phyloP scores from a whole-genome alignment of 2,797 vertebrate genomes.

The Chanos chanos region DNA sequence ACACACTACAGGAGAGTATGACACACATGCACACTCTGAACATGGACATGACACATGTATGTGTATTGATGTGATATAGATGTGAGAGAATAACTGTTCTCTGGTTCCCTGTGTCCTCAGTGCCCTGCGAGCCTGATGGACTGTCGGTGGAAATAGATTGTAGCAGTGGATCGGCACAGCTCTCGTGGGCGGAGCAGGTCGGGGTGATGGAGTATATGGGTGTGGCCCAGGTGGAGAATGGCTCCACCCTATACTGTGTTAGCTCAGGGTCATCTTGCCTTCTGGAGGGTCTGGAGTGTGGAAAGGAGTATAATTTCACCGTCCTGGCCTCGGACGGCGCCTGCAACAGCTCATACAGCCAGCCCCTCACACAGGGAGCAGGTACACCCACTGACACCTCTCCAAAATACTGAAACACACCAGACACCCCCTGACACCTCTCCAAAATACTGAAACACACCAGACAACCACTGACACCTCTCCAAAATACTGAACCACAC shows the following conservation, averaged over 20 bases:
- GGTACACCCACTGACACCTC: constrained; percentile 52
- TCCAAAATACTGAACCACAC: too few relatives aligned
- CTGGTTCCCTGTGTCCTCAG: constrained; percentile 42
- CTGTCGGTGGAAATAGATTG: constrained; percentile 57
- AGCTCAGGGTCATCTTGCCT: constrained; percentile 53
- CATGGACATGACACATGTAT: too few relatives aligned
- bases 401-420: too few relatives aligned
- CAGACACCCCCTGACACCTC: too few relatives aligned
- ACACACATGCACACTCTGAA: too few relatives aligned
- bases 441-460: too few relatives aligned
- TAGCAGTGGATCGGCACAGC: constrained; percentile 54
- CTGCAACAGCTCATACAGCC: constrained; percentile 70
- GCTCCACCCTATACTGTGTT: constrained; percentile 55
- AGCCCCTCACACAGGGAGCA: constrained; percentile 51
- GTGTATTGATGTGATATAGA: neutral
- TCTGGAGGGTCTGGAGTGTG: constrained; percentile 63
- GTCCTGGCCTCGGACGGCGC: constrained; percentile 63
- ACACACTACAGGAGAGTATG: too few relatives aligned
- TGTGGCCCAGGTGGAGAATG: constrained; percentile 49
- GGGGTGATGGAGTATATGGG: constrained; percentile 58
- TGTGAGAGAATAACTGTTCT: too few relatives aligned
- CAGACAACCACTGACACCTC: too few relatives aligned
- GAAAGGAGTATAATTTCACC: constrained; percentile 66
- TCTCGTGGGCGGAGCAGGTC: constrained; percentile 61
- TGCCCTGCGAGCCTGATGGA: constrained; percentile 63